phyloP scores from a whole-genome alignment of 2,888 invertebrate genomes.

The Drepana falcataria region DNA sequence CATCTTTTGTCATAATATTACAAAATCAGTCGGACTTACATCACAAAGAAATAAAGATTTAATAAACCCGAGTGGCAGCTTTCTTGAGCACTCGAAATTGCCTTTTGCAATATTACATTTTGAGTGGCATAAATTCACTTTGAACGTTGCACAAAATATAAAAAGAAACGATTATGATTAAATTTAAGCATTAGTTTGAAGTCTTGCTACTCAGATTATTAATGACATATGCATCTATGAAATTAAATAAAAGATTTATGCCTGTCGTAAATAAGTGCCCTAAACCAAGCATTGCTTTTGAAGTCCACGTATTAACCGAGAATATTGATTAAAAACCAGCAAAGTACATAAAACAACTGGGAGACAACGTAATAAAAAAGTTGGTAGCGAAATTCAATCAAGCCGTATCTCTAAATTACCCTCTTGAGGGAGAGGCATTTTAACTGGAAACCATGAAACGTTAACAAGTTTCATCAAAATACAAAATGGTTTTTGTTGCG shows the following conservation, averaged over 20 bases:
- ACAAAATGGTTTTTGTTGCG: constrained; percentile 5
- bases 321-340: background rate
- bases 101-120: constrained; percentile 1
- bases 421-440: background rate
- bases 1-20: background rate
- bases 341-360: background rate
- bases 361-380: background rate
- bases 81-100: constrained; percentile 1
- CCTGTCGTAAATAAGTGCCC: too few relatives aligned
- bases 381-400: constrained; percentile 1
- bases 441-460: background rate
- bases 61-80: constrained; percentile 2
- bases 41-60: constrained; percentile 1
- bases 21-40: background rate
- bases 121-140: background rate
- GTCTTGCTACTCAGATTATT: too few relatives aligned
- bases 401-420: background rate
- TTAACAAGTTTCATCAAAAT: background rate
- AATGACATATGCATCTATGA: too few relatives aligned
- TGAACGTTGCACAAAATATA: background rate
- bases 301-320: background rate
- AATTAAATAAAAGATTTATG: too few relatives aligned
- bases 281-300: background rate
- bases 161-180: background rate
- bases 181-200: background rate